phyloP scores from a whole-genome alignment of 2,888 invertebrate genomes.

The Archips crataeganus region DNA sequence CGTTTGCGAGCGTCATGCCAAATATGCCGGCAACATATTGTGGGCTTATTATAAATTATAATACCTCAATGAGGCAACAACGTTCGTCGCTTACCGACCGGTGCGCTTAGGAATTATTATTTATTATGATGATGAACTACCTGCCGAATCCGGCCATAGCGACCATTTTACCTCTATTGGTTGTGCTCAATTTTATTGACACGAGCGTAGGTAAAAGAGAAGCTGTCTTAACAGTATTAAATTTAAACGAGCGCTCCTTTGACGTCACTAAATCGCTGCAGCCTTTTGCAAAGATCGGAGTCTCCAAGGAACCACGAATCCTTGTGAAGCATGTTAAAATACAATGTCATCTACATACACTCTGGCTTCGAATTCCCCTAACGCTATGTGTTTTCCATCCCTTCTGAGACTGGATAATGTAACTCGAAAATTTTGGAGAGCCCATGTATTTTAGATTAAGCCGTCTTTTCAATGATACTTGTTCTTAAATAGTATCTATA shows the following conservation, averaged over 20 bases:
- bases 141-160: too few relatives aligned
- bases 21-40: not conserved
- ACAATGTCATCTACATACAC: constrained; percentile 33
- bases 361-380: constrained; percentile 21
- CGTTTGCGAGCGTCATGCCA: not conserved
- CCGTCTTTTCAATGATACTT: not conserved
- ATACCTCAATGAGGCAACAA: too few relatives aligned
- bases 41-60: too few relatives aligned
- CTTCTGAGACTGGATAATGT: constrained; percentile 1
- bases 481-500: not conserved
- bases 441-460: not conserved
- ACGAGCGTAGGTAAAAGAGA: not conserved
- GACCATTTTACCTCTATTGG: too few relatives aligned
- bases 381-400: constrained; percentile 16
- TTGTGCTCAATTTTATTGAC: not conserved
- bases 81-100: too few relatives aligned
- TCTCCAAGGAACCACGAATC: constrained; percentile 23
- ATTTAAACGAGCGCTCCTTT: too few relatives aligned
- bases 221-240: not conserved
- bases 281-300: constrained; percentile 5
- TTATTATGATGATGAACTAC: too few relatives aligned
- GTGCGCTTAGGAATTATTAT: too few relatives aligned
- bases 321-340: constrained; percentile 15
- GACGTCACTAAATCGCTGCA: not conserved
- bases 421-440: constrained; percentile 9